phyloP scores from a whole-genome alignment of 1,140 invertebrate genomes.

The Helicoverpa zea region DNA sequence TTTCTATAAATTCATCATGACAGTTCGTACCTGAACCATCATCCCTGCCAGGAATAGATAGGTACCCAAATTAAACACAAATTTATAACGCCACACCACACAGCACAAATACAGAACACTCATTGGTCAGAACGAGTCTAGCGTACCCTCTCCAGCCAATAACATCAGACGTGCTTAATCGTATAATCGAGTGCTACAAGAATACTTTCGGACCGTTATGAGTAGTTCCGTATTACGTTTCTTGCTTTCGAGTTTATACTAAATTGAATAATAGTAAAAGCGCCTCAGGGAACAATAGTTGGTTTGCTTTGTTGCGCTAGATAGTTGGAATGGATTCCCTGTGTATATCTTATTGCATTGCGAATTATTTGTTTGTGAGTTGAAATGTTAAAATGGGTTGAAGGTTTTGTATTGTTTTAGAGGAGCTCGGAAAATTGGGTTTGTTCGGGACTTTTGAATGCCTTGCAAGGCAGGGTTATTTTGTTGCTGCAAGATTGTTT shows the following conservation, averaged over 20 bases:
- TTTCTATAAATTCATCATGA: neutral
- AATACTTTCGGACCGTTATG: neutral
- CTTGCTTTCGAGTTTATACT: conserved; percentile 23
- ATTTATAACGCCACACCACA: neutral
- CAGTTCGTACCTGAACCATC: neutral
- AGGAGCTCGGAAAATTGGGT: too few relatives aligned
- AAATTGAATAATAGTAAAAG: conserved; percentile 51
- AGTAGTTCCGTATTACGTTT: conserved; percentile 30
- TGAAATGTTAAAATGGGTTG: neutral
- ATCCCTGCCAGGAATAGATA: neutral
- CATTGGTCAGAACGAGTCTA: neutral
- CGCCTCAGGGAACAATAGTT: conserved; percentile 38
- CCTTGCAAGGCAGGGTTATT: too few relatives aligned
- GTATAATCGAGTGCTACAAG: neutral
- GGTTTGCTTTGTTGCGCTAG: conserved; percentile 33
- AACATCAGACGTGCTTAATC: too few relatives aligned
- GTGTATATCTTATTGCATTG: conserved; percentile 21
- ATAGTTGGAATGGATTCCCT: conserved; percentile 18
- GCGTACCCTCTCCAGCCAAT: too few relatives aligned
- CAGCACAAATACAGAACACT: neutral
- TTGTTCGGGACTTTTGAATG: too few relatives aligned
- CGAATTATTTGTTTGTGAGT: neutral
- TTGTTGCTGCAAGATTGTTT: too few relatives aligned
- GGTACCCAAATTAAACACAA: neutral
- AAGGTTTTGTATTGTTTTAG: neutral